Evolutionary conservation across 2,797 vertebrate species (phyloP).

Genomic region (Onychomys arenicola): DNA sequence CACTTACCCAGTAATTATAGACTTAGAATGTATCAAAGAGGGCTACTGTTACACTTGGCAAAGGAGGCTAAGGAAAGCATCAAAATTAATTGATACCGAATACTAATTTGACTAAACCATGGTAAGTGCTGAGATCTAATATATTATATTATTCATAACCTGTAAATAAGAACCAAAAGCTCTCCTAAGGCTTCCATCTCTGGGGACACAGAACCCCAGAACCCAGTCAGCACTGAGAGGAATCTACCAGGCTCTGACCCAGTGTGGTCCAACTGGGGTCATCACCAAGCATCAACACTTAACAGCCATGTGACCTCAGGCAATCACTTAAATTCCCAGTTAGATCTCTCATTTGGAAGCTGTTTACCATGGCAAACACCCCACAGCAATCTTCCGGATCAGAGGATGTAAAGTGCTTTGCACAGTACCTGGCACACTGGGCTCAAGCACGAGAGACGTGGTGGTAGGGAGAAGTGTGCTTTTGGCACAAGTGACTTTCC

Average conservation of each 20-base stretch:
- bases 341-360: conserved; percentile 6
- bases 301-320: not conserved
- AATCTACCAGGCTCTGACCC: not conserved
- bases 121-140: conserved; percentile 8
- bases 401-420: not conserved
- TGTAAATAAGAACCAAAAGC: not conserved
- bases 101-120: conserved; percentile 27
- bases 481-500: not conserved
- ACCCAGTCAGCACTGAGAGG: not conserved
- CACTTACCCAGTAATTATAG: not conserved
- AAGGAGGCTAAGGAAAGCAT: conserved; percentile 41
- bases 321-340: not conserved
- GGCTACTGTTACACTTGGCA: not conserved
- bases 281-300: not conserved
- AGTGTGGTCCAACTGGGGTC: not conserved
- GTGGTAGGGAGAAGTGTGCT: not conserved
- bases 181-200: not conserved
- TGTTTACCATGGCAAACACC: not conserved
- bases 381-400: not conserved
- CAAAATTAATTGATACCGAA: conserved; percentile 28
- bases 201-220: not conserved
- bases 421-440: not conserved
- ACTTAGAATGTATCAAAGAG: not conserved
- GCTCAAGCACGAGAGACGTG: not conserved
- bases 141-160: not conserved